Evolutionary conservation across 1,140 invertebrate genomes (phyloP).

Genomic region (Rhizoglyphus robini): DNA sequence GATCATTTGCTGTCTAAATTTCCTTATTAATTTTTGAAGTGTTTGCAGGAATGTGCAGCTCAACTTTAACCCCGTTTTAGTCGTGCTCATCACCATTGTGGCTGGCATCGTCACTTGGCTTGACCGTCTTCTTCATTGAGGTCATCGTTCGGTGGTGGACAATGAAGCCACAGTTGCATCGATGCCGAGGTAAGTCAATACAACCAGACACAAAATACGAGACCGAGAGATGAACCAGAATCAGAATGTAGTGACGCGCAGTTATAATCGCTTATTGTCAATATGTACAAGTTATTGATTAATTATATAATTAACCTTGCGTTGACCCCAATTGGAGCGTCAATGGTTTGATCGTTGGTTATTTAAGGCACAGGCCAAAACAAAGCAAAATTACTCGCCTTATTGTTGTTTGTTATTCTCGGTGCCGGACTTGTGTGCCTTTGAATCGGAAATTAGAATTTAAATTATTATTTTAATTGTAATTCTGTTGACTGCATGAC

Average conservation of each 20-base stretch:
- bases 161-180: conserved; percentile 13
- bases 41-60: conserved; percentile 27
- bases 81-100: conserved; percentile 26
- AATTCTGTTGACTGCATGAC: too few relatives aligned
- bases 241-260: background rate
- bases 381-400: too few relatives aligned
- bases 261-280: too few relatives aligned
- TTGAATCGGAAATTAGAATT: too few relatives aligned
- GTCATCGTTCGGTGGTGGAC: conserved; percentile 25
- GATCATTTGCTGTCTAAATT: too few relatives aligned
- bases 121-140: conserved; percentile 26
- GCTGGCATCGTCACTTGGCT: conserved; percentile 24
- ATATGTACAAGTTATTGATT: too few relatives aligned
- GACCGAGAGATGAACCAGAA: background rate
- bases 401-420: too few relatives aligned
- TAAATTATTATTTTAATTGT: too few relatives aligned
- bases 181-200: background rate
- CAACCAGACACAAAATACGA: background rate
- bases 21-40: background rate
- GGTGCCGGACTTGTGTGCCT: too few relatives aligned
- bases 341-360: background rate
- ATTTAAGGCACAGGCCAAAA: background rate
- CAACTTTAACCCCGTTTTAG: conserved; percentile 26
- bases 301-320: background rate
- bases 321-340: background rate